Conservation (phyloP, 2,797 vertebrate species). For the Synaphobranchus kaupii region DNA sequence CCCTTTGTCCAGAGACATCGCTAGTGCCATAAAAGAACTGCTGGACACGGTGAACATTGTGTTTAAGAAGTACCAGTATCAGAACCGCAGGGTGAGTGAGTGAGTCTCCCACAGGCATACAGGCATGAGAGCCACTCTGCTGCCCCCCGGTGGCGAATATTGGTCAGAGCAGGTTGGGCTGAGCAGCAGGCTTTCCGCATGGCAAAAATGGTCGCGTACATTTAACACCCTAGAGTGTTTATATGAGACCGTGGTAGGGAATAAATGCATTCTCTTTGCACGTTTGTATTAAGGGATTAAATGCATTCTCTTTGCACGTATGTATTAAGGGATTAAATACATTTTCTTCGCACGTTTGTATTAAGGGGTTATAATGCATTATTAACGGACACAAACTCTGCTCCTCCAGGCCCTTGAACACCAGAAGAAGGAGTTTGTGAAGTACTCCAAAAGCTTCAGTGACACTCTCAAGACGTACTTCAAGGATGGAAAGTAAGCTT, state of each 20-base stretch:
- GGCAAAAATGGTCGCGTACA: too few relatives aligned
- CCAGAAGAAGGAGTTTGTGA: constrained; percentile 98
- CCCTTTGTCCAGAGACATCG: constrained; percentile 78
- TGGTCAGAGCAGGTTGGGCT: neutral
- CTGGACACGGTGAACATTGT: constrained; percentile 93
- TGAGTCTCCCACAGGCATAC: constrained; percentile 33
- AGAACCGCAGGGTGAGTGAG: constrained; percentile 90
- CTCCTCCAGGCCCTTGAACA: constrained; percentile 85
- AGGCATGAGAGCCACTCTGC: neutral
- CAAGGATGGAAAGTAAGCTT: constrained; percentile 95
- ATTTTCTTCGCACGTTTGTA: constrained; percentile 9
- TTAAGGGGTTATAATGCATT: neutral
- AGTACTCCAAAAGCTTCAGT: constrained; percentile 98
- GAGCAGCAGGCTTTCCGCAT: too few relatives aligned
- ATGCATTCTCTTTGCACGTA: too few relatives aligned
- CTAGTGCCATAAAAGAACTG: constrained; percentile 95
- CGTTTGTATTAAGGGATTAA: too few relatives aligned
- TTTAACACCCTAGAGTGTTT: too few relatives aligned
- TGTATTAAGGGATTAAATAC: too few relatives aligned
- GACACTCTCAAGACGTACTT: constrained; percentile 96
- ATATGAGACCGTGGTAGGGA: too few relatives aligned
- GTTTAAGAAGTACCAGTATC: constrained; percentile 91
- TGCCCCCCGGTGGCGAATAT: neutral
- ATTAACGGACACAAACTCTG: constrained; percentile 19
- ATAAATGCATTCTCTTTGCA: too few relatives aligned